These are phyloP conservation scores for Numenius phaeopus DNA, from an alignment of 2,797 vertebrate species.

Conservation along the genomic window DNA sequence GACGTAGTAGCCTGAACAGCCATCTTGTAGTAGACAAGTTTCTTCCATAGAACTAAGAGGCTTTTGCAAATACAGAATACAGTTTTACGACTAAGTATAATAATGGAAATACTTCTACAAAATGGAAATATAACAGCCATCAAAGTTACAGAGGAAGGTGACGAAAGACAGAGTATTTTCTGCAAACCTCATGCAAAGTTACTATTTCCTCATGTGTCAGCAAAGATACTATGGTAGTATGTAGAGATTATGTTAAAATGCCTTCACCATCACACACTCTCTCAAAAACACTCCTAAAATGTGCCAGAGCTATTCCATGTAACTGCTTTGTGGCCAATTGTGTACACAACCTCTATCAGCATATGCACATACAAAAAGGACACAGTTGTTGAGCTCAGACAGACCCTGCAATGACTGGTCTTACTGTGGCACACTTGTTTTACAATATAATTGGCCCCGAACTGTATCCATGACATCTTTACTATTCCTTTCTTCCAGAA, in stretches of 20 bases:
- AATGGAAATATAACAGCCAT: background rate
- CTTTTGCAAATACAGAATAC: background rate
- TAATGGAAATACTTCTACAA: background rate
- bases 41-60: background rate
- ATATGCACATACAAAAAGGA: background rate
- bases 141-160: background rate
- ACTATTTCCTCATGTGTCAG: background rate
- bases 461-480: background rate
- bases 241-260: background rate
- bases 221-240: background rate
- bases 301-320: background rate
- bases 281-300: background rate
- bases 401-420: background rate
- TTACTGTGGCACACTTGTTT: background rate
- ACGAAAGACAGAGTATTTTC: background rate
- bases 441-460: background rate
- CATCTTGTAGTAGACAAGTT: background rate
- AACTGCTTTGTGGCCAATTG: background rate
- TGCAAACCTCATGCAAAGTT: background rate
- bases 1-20: accelerated
- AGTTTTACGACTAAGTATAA: background rate
- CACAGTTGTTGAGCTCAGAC: accelerated
- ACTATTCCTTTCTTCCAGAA: background rate
- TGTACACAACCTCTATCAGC: background rate
- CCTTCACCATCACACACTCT: background rate